These are phyloP conservation scores for Oscheius myriophilus DNA, from an alignment of 2,888 invertebrate genomes.

Conservation along the genomic window DNA sequence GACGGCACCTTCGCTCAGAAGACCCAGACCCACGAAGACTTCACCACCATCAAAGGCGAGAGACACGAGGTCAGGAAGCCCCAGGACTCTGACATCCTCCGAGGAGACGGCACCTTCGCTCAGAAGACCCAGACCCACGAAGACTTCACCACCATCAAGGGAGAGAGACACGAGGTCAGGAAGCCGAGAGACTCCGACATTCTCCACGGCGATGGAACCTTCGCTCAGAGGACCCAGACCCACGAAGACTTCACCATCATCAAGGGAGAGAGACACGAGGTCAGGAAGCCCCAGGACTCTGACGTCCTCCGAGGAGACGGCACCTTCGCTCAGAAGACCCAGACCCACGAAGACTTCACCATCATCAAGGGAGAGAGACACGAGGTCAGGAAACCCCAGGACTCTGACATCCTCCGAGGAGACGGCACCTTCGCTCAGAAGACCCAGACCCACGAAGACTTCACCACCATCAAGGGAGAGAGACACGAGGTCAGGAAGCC, in stretches of 20 bases:
- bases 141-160: neutral
- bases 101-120: slow-evolving; percentile 7
- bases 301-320: slow-evolving; percentile 4
- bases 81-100: slow-evolving; percentile 5
- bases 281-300: slow-evolving; percentile 8
- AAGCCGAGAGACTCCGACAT: slow-evolving; percentile 4
- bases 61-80: slow-evolving; percentile 2
- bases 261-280: neutral
- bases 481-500: neutral
- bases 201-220: slow-evolving; percentile 8
- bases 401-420: slow-evolving; percentile 6
- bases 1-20: neutral
- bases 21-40: slow-evolving; percentile 10
- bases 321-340: neutral
- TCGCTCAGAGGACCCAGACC: slow-evolving; percentile 1
- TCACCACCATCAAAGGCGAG: neutral
- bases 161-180: slow-evolving; percentile 2
- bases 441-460: slow-evolving; percentile 12
- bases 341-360: slow-evolving; percentile 9
- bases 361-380: neutral
- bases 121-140: slow-evolving; percentile 1
- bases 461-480: neutral
- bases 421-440: slow-evolving; percentile 3
- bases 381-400: slow-evolving; percentile 4
- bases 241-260: slow-evolving; percentile 4